Evolutionary conservation across 2,888 invertebrate genomes (phyloP), one percentile per base, ranked within the genome.

Genomic region (Petrolisthes cinctipes): DNA sequence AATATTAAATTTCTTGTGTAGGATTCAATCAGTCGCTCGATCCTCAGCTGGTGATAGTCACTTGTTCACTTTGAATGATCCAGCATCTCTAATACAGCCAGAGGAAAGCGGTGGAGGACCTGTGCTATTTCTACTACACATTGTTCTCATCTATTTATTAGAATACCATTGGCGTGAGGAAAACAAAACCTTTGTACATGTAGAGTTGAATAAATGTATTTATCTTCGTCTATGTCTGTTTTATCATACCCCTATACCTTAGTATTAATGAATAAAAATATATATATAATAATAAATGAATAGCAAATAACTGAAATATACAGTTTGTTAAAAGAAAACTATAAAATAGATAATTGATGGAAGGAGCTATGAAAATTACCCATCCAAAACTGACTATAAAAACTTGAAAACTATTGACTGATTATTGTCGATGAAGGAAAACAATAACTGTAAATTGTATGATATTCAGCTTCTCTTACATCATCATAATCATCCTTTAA

Each of bases 131-230:
- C 75, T 83, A 80, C 78, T 80, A 86, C 86, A 83, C 82, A 86
- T 56, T 79, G 79, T 83, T 86, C 81, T 79, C 76, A 68, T 81
- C 78, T 84, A 84, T 84, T 88, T 88, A 88, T 88, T 88, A 88
- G 87, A 88, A 14, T 87, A 53, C 73, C 71, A 88, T 84, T 88
- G 87, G 87, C 84, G 87, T 83, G 84, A 86, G 82, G 82, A 84
- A 37, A 84, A 68, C 66, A 86, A 75, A 84, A 88, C 83, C 88
- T 88, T 88, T 88, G 88, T 88, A 88, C 85, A 88, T 88, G 88
- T 88, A 88, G 88, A 88, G 85, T 88, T 88, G 85, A 88, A 88
- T 88, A 88, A 88, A 88, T 88, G 88, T 88, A 88, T 88, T 88
- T 88, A 88, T 88, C 88, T 88, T 88, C 87, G 87, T 88, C 87